phyloP scores from a whole-genome alignment of 35 echinoderm and acorn worm genomes.

The Ptychodera flava region DNA sequence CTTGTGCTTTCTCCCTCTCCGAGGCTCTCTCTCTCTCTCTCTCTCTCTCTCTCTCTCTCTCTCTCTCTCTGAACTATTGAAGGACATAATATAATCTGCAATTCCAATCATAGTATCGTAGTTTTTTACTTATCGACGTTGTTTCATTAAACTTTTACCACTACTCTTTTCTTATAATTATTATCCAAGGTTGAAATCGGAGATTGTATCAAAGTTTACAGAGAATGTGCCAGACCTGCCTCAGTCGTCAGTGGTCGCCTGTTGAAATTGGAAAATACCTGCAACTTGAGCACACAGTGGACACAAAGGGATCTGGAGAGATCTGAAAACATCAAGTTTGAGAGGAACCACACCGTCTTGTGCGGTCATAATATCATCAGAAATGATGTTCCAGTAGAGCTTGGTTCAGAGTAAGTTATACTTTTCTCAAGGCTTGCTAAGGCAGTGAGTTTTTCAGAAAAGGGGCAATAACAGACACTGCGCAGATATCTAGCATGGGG shows the following conservation, averaged over 20 bases:
- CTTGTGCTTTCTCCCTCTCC: no score
- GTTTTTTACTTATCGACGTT: no score
- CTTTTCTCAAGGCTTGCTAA: neutral
- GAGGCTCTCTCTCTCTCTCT: no score
- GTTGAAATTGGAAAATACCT: neutral
- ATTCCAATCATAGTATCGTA: no score
- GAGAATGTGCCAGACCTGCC: neutral
- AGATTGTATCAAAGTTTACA: neutral
- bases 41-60: no score
- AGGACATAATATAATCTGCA: no score
- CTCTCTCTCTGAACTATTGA: no score
- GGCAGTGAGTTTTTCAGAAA: neutral
- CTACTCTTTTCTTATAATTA: no score
- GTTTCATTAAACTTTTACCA: no score
- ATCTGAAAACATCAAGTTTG: constrained; percentile 13
- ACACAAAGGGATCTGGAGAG: constrained; percentile 45
- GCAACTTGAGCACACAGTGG: constrained; percentile 34
- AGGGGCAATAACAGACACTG: neutral
- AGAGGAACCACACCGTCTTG: neutral
- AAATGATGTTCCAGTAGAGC: constrained; percentile 15
- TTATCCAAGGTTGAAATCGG: no score
- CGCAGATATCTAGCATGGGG: neutral
- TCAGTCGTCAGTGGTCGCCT: neutral
- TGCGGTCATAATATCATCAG: neutral
- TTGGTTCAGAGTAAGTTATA: constrained; percentile 5